Conservation (phyloP, 2,888 invertebrate genomes). For the Oligia fasciuncula region DNA sequence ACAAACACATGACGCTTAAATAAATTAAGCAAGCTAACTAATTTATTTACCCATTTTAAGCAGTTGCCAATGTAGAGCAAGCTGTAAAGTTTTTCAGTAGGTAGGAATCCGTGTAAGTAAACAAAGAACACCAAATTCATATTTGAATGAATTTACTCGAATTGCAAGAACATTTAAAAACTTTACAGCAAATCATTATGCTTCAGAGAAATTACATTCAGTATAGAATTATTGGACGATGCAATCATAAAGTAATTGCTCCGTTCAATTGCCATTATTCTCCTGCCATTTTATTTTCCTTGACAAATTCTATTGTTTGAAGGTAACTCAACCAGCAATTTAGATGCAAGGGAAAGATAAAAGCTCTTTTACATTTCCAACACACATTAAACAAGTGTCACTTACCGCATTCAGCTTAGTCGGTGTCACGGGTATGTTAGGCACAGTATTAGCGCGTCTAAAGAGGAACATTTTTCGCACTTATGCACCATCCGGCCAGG, state of each 20-base stretch:
- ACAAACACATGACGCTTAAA: background rate
- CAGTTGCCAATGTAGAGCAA: background rate
- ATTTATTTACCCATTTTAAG: background rate
- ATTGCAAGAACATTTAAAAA: background rate
- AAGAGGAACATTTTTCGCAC: constrained; percentile 79
- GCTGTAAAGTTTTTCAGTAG: background rate
- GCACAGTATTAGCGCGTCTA: constrained; percentile 78
- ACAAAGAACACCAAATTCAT: background rate
- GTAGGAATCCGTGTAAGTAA: background rate
- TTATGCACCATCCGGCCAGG: constrained; percentile 40
- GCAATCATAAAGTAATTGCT: constrained; percentile 11
- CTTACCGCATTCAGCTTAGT: constrained; percentile 73
- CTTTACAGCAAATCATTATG: too few species aligned
- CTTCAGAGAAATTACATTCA: background rate
- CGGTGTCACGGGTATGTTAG: constrained; percentile 72
- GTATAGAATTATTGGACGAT: constrained; percentile 9
- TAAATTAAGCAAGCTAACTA: background rate
- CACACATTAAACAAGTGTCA: constrained; percentile 8
- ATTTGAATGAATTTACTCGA: background rate
- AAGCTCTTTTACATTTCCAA: background rate
- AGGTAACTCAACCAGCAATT: background rate
- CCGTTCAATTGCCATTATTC: background rate
- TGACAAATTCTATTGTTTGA: background rate
- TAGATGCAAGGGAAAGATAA: constrained; percentile 10
- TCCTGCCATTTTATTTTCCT: background rate